Base-by-base conservation (phyloP, 2,888 invertebrate genomes). In the Poecilobothrus nobilitatus region DNA sequence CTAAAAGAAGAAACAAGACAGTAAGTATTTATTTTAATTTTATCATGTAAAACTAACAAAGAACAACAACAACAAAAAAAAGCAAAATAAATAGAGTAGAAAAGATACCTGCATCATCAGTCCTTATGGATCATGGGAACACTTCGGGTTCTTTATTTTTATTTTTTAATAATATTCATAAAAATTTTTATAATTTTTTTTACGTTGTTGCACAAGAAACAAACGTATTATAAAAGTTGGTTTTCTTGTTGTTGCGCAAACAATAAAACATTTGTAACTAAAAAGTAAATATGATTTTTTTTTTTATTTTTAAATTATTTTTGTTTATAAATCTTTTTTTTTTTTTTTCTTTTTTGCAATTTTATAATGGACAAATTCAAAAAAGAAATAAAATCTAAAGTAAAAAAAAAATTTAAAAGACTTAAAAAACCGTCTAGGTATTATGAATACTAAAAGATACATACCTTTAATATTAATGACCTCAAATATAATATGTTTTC, bases 241-340 rank as follows among this genome's bases (percentile, higher is more conserved):
- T 53, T 53, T 53, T 27, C 27, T 27, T 53, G 53, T 53, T 53
- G n/a, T 53, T 53, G 53, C 53, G 53, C 53, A 53, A 53, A 53
- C 53, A 53, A 53, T 53, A 53, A 53, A 53, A 53, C 18, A 53
- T 53, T 53, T 15, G 53, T 53, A 53, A 53, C 53, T 53, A n/a
- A 15, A 53, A 53, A 53, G 53, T 53, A 53, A 53, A n/a, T 53
- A 53, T 12, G 15, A 53, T 53, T 53, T 53, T 18, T 53, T 53
- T n/a, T 53, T 41, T 41, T 41, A 15, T 53, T 53, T 12, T 53
- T 18, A 18, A 2, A 53, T 53, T 12, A 8, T 15, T 53, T 53
- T 53, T 53, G 2, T 53, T 53, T 37, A 37, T n/a, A n/a, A n/a
- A n/a, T n/a, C n/a, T 37, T 37, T 37, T 37, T 37, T 8, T 53